Evolutionary conservation across 2,888 invertebrate species (phyloP).

Genomic region (Stratiomys singularior): DNA sequence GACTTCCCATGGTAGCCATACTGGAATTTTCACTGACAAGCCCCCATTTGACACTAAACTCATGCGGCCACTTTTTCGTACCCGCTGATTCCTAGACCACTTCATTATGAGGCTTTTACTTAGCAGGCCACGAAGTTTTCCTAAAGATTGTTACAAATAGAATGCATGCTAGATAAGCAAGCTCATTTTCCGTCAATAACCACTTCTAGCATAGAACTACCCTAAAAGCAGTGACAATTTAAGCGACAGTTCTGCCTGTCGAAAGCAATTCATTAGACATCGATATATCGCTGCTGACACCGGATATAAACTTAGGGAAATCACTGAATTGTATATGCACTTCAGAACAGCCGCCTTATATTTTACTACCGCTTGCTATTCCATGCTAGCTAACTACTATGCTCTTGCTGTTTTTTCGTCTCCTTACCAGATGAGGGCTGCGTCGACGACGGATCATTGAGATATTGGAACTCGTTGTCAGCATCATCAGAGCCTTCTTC

Average conservation of each 20-base stretch:
- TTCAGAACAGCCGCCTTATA: no score
- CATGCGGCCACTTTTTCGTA: conserved; percentile 17
- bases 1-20: conserved; percentile 19
- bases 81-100: neutral
- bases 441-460: conserved; percentile 68
- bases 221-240: no score
- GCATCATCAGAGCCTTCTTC: conserved; percentile 80
- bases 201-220: no score
- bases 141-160: no score
- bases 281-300: no score
- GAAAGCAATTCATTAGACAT: no score
- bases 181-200: neutral
- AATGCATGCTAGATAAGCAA: neutral
- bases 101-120: neutral
- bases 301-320: no score
- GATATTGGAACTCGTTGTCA: conserved; percentile 71
- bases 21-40: conserved; percentile 13
- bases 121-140: no score
- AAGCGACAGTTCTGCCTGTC: no score
- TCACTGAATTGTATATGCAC: no score
- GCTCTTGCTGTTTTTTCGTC: conserved; percentile 14
- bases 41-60: conserved; percentile 18
- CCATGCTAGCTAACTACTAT: no score
- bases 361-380: no score
- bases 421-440: conserved; percentile 55